Conservation (phyloP, 2,888 invertebrate species). For the Physocephala rufipes region DNA sequence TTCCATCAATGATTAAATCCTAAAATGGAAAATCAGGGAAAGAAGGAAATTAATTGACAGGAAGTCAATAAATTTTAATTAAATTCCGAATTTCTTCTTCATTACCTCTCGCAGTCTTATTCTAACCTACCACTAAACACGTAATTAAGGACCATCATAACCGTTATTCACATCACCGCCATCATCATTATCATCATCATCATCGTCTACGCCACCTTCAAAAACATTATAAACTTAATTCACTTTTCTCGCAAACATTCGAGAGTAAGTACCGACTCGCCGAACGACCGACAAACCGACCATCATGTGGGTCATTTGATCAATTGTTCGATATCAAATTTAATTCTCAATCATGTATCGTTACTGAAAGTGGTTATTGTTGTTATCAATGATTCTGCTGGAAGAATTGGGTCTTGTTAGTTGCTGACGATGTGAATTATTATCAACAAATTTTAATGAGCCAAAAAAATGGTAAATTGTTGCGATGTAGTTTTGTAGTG, state of each 20-base stretch:
- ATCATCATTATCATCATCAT: slow-evolving; percentile 15
- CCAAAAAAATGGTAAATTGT: background rate
- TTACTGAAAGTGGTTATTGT: slow-evolving; percentile 1
- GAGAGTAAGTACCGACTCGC: background rate
- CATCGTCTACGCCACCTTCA: background rate
- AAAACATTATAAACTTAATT: slow-evolving; percentile 8
- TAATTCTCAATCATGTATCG: background rate
- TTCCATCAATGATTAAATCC: background rate
- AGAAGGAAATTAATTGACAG: background rate
- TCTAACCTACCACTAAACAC: background rate
- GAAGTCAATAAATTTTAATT: slow-evolving; percentile 34
- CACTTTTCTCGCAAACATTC: background rate
- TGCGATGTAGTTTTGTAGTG: background rate
- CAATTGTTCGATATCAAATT: slow-evolving; percentile 10
- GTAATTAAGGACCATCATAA: slow-evolving; percentile 17
- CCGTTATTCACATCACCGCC: background rate
- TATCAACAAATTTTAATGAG: background rate
- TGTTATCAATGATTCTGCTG: background rate
- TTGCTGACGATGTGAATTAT: too few relatives aligned
- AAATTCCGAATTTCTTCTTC: slow-evolving; percentile 19
- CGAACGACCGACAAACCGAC: too few relatives aligned
- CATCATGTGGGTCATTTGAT: slow-evolving; percentile 31
- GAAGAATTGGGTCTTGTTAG: background rate
- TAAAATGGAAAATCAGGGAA: background rate
- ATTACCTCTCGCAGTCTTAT: background rate